These are phyloP conservation scores for Morpho helenor DNA, from an alignment of 2,888 invertebrate genomes.

Conservation along the genomic window DNA sequence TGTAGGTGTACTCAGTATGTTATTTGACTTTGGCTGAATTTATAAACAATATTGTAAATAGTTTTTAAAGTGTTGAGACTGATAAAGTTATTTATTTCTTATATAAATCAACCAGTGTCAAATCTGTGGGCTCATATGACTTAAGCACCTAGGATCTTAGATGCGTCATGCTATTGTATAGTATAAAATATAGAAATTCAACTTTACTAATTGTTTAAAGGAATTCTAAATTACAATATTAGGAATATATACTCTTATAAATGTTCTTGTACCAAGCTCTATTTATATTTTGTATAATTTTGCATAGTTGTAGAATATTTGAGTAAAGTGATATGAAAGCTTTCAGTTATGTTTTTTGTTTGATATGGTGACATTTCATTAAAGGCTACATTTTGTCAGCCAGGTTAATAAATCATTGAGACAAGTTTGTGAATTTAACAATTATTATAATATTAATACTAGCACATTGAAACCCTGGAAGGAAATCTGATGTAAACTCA, in stretches of 20 bases:
- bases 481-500: neutral
- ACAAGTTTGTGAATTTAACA: too few relatives aligned
- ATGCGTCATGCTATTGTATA: conserved; percentile 43
- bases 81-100: conserved; percentile 76
- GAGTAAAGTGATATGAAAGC: conserved; percentile 6
- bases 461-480: too few relatives aligned
- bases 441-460: too few relatives aligned
- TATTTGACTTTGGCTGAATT: conserved; percentile 56
- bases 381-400: conserved; percentile 2
- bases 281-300: conserved; percentile 33
- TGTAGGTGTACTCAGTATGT: conserved; percentile 25
- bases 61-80: conserved; percentile 75
- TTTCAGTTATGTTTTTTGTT: conserved; percentile 5
- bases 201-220: conserved; percentile 2
- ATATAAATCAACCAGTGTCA: conserved; percentile 73
- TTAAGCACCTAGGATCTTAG: conserved; percentile 56
- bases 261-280: conserved; percentile 30
- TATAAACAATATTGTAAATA: conserved; percentile 69
- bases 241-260: conserved; percentile 9
- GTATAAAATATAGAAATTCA: conserved; percentile 17
- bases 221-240: conserved; percentile 11
- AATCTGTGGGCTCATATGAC: conserved; percentile 47
- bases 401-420: too few relatives aligned
- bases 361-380: neutral
- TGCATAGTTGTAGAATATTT: conserved; percentile 20